phyloP scores from a whole-genome alignment of 2,888 invertebrate genomes.

The Spodoptera exigua region DNA sequence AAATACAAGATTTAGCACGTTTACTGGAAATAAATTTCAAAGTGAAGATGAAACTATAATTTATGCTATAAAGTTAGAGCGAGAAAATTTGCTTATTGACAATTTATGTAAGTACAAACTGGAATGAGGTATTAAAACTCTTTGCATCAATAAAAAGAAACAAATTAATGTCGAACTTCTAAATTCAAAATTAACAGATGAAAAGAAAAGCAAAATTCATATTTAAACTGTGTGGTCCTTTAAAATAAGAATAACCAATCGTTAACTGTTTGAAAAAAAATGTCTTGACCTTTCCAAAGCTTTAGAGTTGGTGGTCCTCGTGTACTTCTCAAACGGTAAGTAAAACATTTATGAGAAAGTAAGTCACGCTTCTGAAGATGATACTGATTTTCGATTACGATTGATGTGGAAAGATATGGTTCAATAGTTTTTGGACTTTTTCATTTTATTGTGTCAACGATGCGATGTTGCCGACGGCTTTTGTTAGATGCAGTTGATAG shows the following conservation, averaged over 20 bases:
- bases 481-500: slow-evolving; percentile 37
- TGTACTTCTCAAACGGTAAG: slow-evolving; percentile 43
- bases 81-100: not conserved
- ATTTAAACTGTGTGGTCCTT: slow-evolving; percentile 55
- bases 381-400: slow-evolving; percentile 65
- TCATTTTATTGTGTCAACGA: slow-evolving; percentile 44
- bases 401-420: slow-evolving; percentile 78
- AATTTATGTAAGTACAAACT: too few species aligned
- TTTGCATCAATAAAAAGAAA: not conserved
- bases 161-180: slow-evolving; percentile 18
- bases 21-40: too few species aligned
- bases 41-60: too few species aligned
- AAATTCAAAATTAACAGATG: not conserved
- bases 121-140: not conserved
- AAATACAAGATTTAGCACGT: too few species aligned
- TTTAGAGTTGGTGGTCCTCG: slow-evolving; percentile 17
- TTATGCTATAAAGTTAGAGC: too few species aligned
- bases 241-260: slow-evolving; percentile 11
- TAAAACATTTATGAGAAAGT: slow-evolving; percentile 59
- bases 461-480: slow-evolving; percentile 36
- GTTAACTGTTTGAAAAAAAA: not conserved
- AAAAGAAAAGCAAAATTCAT: slow-evolving; percentile 66
- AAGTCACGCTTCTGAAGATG: slow-evolving; percentile 76
- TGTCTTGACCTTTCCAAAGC: slow-evolving; percentile 8
- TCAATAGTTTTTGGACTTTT: slow-evolving; percentile 61